Percentiles rank a stretch among this genome's conserved stretches.
Conservation (phyloP, 2,888 invertebrate species). For the Caradrina kadenii region DNA sequence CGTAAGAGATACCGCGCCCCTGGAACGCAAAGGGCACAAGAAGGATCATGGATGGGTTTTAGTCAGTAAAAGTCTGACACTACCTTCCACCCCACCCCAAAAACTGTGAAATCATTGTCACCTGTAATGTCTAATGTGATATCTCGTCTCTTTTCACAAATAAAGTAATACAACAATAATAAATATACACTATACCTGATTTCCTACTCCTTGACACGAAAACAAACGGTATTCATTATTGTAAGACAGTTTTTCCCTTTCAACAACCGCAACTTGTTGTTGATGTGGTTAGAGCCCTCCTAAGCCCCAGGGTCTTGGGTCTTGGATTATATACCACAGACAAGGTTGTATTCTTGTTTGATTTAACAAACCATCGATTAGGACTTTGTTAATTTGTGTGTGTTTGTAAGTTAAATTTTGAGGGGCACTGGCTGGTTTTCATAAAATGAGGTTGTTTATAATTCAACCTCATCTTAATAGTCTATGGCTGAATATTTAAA, state of each 20-base stretch:
- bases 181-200: background rate
- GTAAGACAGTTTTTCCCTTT: constrained; percentile 38
- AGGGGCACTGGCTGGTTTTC: background rate
- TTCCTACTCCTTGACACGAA: background rate
- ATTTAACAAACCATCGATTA: constrained; percentile 40
- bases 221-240: constrained; percentile 14
- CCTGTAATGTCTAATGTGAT: too few relatives aligned
- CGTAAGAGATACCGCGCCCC: too few relatives aligned
- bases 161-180: too few relatives aligned
- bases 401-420: constrained; percentile 21
- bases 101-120: too few relatives aligned
- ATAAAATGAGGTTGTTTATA: too few relatives aligned
- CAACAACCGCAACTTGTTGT: constrained; percentile 41
- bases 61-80: too few relatives aligned
- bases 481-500: too few relatives aligned
- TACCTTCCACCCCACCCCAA: too few relatives aligned
- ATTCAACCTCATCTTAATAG: too few relatives aligned
- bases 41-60: too few relatives aligned
- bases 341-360: constrained; percentile 28
- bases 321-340: constrained; percentile 36
- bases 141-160: too few relatives aligned
- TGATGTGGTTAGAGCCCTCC: constrained; percentile 47
- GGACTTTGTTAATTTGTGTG: constrained; percentile 35
- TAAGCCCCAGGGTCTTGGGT: constrained; percentile 26
- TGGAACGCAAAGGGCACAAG: too few relatives aligned